Conservation (phyloP, 2,113 vertebrate genomes). For the Spermophilus dauricus region DNA sequence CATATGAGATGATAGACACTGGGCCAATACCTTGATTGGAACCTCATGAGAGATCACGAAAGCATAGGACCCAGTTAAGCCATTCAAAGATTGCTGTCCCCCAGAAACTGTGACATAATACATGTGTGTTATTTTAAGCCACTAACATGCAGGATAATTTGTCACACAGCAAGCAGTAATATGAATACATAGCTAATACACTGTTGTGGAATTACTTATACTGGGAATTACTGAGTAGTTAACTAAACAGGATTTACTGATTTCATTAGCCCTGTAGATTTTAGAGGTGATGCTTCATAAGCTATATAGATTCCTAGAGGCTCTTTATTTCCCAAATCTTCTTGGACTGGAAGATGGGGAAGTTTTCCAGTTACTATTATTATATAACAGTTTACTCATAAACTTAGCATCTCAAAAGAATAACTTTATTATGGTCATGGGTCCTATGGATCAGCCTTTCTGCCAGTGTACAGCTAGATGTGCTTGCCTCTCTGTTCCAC, state of each 20-base stretch:
- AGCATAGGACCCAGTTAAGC: neutral
- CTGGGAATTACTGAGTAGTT: neutral
- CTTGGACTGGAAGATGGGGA: neutral
- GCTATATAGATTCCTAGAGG: neutral
- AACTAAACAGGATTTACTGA: neutral
- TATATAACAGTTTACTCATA: neutral
- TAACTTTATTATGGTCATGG: neutral
- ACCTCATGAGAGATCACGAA: neutral
- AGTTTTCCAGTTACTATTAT: neutral
- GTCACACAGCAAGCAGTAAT: neutral
- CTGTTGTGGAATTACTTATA: neutral
- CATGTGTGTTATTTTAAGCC: constrained; percentile 15
- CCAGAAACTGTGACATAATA: neutral
- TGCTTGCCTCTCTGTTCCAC: neutral
- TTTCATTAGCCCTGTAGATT: neutral
- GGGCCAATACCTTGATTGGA: neutral
- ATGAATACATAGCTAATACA: neutral
- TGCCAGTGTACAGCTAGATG: neutral
- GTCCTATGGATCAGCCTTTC: neutral
- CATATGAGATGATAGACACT: neutral
- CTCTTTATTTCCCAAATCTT: neutral
- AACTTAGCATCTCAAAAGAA: neutral
- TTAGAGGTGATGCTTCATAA: neutral
- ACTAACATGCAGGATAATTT: neutral
- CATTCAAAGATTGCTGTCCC: neutral